These are phyloP conservation scores for Amphiprion ocellaris DNA, from an alignment of 2,113 vertebrate genomes.

Conservation along the genomic window DNA sequence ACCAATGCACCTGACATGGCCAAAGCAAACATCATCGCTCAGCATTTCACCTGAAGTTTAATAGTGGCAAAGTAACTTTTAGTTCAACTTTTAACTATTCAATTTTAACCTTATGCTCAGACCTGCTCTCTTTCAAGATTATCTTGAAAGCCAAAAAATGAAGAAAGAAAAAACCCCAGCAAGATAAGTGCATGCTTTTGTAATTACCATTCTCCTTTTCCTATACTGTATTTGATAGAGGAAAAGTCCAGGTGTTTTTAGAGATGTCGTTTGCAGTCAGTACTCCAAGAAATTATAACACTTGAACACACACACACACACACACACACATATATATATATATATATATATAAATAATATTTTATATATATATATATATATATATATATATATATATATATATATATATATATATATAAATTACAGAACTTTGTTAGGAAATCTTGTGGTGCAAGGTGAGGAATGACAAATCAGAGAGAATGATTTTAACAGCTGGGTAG, in stretches of 20 bases:
- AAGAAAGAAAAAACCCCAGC: not conserved
- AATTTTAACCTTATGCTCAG: constrained; percentile 14
- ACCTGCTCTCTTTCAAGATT: not conserved
- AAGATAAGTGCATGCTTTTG: too few species aligned
- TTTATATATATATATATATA: too few species aligned
- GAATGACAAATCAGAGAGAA: constrained; percentile 3
- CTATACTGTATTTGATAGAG: not conserved
- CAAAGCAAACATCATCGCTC: constrained; percentile 44
- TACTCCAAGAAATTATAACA: not conserved
- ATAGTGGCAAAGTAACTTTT: constrained; percentile 35
- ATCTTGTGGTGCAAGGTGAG: not conserved
- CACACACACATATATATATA: too few species aligned
- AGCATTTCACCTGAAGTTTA: constrained; percentile 42
- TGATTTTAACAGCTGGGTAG: constrained; percentile 5
- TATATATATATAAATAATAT: too few species aligned
- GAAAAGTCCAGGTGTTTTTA: not conserved
- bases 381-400: too few species aligned
- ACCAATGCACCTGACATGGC: constrained; percentile 36
- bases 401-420: not conserved
- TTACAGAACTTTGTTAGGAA: not conserved
- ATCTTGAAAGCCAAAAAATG: constrained; percentile 4
- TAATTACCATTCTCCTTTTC: too few species aligned
- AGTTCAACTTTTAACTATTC: not conserved
- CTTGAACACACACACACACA: too few species aligned
- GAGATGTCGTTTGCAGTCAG: not conserved